Conservation (phyloP, 64 coral and sea anemone genomes). For the Stichodactyla mertensii region DNA sequence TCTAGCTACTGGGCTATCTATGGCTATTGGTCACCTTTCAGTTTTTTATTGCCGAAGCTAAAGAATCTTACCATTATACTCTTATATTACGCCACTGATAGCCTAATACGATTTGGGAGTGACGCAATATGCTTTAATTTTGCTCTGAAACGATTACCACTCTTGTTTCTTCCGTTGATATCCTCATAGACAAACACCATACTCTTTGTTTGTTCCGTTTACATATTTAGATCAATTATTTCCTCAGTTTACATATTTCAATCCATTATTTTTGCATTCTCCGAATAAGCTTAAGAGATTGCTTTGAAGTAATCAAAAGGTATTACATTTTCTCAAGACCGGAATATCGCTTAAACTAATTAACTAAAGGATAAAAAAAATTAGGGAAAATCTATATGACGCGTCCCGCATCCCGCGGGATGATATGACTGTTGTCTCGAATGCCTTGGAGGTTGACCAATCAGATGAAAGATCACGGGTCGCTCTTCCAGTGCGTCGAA, state of each 20-base stretch:
- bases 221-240: background rate
- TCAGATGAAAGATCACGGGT: slow-evolving; percentile 3
- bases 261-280: background rate
- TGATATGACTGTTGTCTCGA: background rate
- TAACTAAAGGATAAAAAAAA: background rate
- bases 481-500: slow-evolving; percentile 19
- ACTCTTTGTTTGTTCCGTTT: background rate
- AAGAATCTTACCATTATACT: no score
- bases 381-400: background rate
- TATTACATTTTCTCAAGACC: background rate
- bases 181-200: background rate
- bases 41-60: no score
- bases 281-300: background rate
- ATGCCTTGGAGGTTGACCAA: background rate
- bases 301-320: background rate
- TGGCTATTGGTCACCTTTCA: no score
- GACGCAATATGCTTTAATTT: background rate
- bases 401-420: background rate
- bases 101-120: no score
- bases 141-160: background rate
- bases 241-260: background rate
- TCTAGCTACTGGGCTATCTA: no score
- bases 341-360: slow-evolving; percentile 1
- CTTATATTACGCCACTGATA: no score
- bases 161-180: background rate